Evolutionary conservation across 2,888 invertebrate genomes (phyloP), one percentile per base, ranked within the genome.

Genomic region (Ischnura elegans): DNA sequence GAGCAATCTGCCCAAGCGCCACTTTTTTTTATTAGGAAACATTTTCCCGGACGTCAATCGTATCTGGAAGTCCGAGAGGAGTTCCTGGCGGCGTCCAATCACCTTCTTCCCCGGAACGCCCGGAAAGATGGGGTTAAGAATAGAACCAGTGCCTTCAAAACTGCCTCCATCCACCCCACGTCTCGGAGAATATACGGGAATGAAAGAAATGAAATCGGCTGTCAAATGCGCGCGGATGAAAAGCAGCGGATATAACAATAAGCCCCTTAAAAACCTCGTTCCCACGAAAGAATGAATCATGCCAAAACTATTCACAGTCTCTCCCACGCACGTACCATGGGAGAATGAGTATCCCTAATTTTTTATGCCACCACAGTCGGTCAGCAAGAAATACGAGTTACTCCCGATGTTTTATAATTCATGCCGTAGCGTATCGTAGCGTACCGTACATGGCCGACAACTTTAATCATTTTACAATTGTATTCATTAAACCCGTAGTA

Each of bases 151-250:
- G n/a, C n/a, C n/a, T n/a, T n/a, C n/a, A n/a, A n/a, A n/a, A n/a
- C n/a, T n/a, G n/a, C n/a, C n/a, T n/a, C n/a, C n/a, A n/a, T n/a
- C 76, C 76, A 36, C 29, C 76, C 36, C 76, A 13, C 16, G 76
- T 36, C 76, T 10, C 36, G 36, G 36, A 25, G 29, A 36, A 36
- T 76, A 36, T 76, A 76, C 36, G 25, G 13, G 8, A 16, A 8
- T 13, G 36, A 10, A 66, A 90, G 43, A 61, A 36, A 90, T 43
- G 43, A 90, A 90, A 90, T 90, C 90, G 90, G 55, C 90, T 90
- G 90, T 90, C 90, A 90, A 90, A 90, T 47, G 8, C 19, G 61
- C 61, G 61, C 43, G 43, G 3, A 90, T n/a, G 43, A 25, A 43
- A 61, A 90, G 61, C 43, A 55, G 90, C 43, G 55, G 43, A 90